These are phyloP conservation scores for Drosophila stalkeri DNA, from an alignment of 2,888 invertebrate genomes.

Conservation along the genomic window DNA sequence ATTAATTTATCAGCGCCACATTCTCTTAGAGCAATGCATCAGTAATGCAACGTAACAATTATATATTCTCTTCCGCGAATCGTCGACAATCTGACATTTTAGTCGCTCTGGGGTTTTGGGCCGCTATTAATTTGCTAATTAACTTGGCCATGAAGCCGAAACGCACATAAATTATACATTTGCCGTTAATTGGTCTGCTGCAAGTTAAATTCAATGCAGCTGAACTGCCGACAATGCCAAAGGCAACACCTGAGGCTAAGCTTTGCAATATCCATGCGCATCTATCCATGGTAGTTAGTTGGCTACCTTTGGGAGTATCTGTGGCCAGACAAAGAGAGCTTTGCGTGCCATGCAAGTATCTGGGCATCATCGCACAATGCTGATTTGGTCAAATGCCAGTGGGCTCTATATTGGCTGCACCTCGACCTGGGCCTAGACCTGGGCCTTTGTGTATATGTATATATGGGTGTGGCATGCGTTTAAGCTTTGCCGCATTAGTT, in stretches of 20 bases:
- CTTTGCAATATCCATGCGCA: constrained; percentile 22
- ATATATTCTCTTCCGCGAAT: constrained; percentile 8
- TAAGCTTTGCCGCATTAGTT: constrained; percentile 51
- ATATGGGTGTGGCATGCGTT: constrained; percentile 48
- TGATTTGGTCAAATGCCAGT: constrained; percentile 57
- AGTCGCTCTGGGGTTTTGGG: constrained; percentile 2
- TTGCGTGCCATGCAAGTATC: constrained; percentile 2
- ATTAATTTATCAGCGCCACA: background rate
- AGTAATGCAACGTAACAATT: background rate
- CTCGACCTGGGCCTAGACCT: background rate
- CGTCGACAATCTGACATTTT: constrained; percentile 17
- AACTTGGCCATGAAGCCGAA: constrained; percentile 32
- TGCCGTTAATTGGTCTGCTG: constrained; percentile 37
- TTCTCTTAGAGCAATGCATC: background rate
- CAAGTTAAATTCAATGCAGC: constrained; percentile 32
- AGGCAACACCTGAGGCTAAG: constrained; percentile 24
- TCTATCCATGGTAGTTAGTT: constrained; percentile 13
- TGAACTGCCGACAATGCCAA: background rate
- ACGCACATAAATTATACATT: constrained; percentile 22
- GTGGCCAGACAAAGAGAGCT: constrained; percentile 9
- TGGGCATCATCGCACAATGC: constrained; percentile 30
- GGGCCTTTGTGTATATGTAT: constrained; percentile 1
- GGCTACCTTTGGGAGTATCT: constrained; percentile 27
- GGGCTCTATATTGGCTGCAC: constrained; percentile 14
- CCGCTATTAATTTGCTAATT: constrained; percentile 55